A percentile compares a stretch with the other conserved stretches of the same genome.
phyloP scores from a whole-genome alignment of 2,113 vertebrate species.

The Rhinolophus sinicus region DNA sequence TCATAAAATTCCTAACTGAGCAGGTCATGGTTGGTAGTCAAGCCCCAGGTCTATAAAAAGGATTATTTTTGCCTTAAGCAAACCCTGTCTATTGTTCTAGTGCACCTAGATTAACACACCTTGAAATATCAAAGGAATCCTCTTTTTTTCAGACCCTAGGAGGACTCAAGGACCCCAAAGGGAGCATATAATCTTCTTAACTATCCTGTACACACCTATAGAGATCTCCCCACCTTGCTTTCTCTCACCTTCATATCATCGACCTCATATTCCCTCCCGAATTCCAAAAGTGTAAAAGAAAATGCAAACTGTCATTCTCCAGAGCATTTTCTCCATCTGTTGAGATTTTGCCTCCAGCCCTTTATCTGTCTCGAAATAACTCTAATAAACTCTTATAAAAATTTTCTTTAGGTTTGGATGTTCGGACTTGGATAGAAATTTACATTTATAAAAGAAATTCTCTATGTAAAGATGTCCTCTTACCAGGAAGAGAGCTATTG shows the following conservation, averaged over 20 bases:
- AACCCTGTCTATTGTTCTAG: background rate
- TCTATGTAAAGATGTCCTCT: background rate
- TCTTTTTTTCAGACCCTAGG: background rate
- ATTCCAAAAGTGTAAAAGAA: background rate
- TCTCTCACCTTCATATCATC: background rate
- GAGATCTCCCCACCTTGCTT: background rate
- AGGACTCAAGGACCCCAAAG: background rate
- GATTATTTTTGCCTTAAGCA: background rate
- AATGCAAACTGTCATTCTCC: background rate
- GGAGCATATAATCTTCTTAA: background rate
- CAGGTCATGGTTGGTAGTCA: background rate
- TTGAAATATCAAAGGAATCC: background rate
- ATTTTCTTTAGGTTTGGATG: background rate
- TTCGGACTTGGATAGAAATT: background rate
- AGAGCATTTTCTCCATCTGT: background rate
- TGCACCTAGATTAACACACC: background rate
- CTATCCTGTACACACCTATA: background rate
- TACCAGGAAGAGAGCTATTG: background rate
- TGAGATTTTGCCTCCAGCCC: background rate
- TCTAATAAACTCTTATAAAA: background rate
- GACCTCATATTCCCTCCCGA: background rate
- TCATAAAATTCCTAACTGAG: background rate
- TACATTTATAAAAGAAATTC: background rate
- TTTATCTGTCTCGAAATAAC: background rate
- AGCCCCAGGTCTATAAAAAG: background rate